phyloP scores from a whole-genome alignment of 2,888 invertebrate species.

The Hoplodrina blanda region DNA sequence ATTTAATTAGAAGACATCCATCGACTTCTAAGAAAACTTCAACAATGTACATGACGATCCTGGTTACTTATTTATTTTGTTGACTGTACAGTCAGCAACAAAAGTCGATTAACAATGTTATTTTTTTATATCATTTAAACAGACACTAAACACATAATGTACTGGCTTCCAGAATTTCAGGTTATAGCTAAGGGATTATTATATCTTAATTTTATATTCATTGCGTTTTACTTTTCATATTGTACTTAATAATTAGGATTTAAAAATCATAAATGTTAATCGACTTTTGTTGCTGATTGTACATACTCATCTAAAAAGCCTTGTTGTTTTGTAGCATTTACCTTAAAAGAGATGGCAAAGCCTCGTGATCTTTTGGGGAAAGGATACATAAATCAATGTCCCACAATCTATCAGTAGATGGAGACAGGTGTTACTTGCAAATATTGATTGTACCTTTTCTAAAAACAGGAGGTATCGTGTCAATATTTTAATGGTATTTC shows the following conservation, averaged over 20 bases:
- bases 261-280: too few relatives aligned
- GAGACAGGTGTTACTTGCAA: slow-evolving; percentile 26
- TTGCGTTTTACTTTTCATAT: too few relatives aligned
- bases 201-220: too few relatives aligned
- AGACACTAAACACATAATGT: too few relatives aligned
- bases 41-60: background rate
- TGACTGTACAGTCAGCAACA: too few relatives aligned
- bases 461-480: background rate
- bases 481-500: background rate
- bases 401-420: slow-evolving; percentile 28
- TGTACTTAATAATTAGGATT: too few relatives aligned
- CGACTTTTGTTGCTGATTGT: background rate
- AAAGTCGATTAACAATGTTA: too few relatives aligned
- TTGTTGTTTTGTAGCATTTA: background rate
- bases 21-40: too few relatives aligned
- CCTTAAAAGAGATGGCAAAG: background rate
- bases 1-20: too few relatives aligned
- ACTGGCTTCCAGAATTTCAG: too few relatives aligned
- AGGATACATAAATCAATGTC: slow-evolving; percentile 48
- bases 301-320: background rate
- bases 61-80: background rate
- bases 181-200: too few relatives aligned
- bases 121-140: too few relatives aligned
- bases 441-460: slow-evolving; percentile 18
- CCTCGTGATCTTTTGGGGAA: background rate